These are phyloP conservation scores for Synanthedon andrenaeformis DNA, from an alignment of 2,888 invertebrate species.

Conservation along the genomic window DNA sequence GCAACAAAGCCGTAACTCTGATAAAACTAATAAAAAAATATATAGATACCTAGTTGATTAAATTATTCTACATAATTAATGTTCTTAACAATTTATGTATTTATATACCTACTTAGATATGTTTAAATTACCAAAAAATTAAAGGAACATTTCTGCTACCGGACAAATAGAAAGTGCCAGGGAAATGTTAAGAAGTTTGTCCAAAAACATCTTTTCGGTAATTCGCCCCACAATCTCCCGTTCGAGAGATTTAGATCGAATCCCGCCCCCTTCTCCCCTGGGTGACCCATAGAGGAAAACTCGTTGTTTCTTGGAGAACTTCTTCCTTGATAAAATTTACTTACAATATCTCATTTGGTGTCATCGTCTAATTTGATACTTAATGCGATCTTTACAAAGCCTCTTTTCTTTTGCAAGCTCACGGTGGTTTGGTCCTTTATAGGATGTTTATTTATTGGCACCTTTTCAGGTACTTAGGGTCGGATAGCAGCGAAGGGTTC, in stretches of 20 bases:
- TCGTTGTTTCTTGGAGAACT: constrained; percentile 59
- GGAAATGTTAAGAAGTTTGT: constrained; percentile 27
- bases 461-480: constrained; percentile 63
- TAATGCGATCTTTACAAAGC: not conserved
- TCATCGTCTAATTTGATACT: not conserved
- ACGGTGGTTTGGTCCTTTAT: constrained; percentile 19
- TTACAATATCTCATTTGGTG: not conserved
- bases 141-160: no score
- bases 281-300: constrained; percentile 57
- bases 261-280: constrained; percentile 45
- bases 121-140: no score
- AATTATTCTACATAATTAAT: no score
- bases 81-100: no score
- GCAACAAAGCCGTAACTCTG: no score
- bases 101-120: no score
- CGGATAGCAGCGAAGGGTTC: constrained; percentile 42
- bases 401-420: not conserved
- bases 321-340: constrained; percentile 9
- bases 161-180: no score
- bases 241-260: constrained; percentile 59
- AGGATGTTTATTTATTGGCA: constrained; percentile 46
- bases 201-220: constrained; percentile 51
- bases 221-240: constrained; percentile 53
- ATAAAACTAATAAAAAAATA: no score
- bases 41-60: no score